Conservation (phyloP, 2,888 invertebrate species). For the Tuberolachnus salignus region DNA sequence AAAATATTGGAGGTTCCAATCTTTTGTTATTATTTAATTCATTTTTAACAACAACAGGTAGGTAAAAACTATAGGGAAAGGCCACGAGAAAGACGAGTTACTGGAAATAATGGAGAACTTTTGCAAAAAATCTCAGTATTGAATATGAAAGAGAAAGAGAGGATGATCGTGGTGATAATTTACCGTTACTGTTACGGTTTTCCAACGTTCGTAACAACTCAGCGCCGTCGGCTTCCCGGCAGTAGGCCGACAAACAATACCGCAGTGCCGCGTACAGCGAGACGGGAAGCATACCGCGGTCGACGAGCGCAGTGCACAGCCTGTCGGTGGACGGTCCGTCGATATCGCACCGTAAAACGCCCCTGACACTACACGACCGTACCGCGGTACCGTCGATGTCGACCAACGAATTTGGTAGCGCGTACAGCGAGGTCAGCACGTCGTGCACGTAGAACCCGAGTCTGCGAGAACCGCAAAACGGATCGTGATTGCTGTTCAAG, state of each 20-base stretch:
- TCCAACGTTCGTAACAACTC: background rate
- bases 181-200: background rate
- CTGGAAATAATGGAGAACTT: no score
- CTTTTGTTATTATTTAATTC: no score
- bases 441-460: conserved; percentile 1
- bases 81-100: no score
- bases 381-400: no score
- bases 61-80: no score
- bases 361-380: background rate
- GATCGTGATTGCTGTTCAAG: background rate
- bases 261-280: background rate
- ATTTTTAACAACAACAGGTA: no score
- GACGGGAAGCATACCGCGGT: background rate
- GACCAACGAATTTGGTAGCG: background rate
- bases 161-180: no score
- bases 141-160: no score
- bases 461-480: background rate
- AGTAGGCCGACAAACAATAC: background rate
- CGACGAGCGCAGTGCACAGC: background rate
- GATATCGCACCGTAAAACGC: background rate
- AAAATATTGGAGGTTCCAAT: no score
- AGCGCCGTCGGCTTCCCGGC: background rate
- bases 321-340: background rate
- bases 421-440: background rate
- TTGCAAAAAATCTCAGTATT: no score